Base-by-base conservation (phyloP, 2,113 vertebrate species). In the Phylloscopus whistleri region DNA sequence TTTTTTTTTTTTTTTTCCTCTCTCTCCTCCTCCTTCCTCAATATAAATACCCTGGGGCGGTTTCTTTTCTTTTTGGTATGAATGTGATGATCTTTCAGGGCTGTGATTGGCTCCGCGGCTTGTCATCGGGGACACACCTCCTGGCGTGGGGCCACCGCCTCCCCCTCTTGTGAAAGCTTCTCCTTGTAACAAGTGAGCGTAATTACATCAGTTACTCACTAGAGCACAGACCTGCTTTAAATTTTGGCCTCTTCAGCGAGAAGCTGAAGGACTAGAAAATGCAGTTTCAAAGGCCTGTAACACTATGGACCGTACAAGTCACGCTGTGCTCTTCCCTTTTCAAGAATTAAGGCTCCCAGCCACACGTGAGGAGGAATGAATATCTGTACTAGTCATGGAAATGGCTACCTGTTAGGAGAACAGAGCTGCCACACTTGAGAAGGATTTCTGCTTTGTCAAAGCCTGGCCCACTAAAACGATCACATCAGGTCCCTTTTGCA, bases 141-240 rank as follows among this genome's bases (percentile, higher is more conserved):
- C 93, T 95, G 95, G 90, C 87, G 28, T 64, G 95, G 67, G 66
- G 82, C 93, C 88, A 85, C 82, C 39, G 8, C 95, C 93, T 95
- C 93, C 88, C 89, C 89, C 68, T 62, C 95, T 48, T 90, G 90
- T 94, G 94, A 96, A 97, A 97, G 95, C 95, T 94, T 91, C 84
- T 59, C 95, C 87, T 96, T 97, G 96, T 96, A 97, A 97, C 94
- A 93, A 96, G 85, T 83, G 89, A 95, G 92, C 97, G 96, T 96
- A 97, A 96, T 97, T 97, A 97, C 97, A 97, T 97, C 96, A 97
- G 96, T 97, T 96, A 97, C 97, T 97, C 95, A 93, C 97, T 96
- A 97, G 96, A 96, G 97, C 95, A 92, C 95, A 97, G 96, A 81
- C 94, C 94, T 96, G 95, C 92, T 93, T 96, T 96, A 96, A 92